Evolutionary conservation across 2,113 vertebrate genomes (phyloP).

Genomic region (Eulemur macaco): DNA sequence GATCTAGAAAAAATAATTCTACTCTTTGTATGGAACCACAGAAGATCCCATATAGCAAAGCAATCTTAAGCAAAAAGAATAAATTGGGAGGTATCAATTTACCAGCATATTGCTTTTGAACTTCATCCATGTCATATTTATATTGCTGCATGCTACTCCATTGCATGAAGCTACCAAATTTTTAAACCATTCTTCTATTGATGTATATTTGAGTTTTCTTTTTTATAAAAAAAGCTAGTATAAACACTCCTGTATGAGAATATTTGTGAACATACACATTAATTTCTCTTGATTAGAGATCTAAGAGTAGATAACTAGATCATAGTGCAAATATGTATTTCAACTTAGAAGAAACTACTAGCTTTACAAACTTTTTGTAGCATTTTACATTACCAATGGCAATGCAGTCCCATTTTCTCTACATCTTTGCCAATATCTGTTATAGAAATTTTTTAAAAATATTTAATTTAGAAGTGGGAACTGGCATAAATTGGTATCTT

Average conservation of each 20-base stretch:
- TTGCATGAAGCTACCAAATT: background rate
- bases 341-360: background rate
- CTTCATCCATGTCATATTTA: background rate
- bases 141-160: background rate
- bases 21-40: too few relatives aligned
- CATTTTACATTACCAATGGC: background rate
- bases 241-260: background rate
- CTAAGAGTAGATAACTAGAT: background rate
- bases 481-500: background rate
- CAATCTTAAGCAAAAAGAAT: too few relatives aligned
- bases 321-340: background rate
- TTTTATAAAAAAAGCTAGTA: background rate
- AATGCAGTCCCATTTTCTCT: background rate
- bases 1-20: too few relatives aligned
- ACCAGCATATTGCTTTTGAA: background rate
- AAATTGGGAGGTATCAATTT: too few relatives aligned
- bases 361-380: too few relatives aligned
- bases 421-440: background rate
- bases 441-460: background rate
- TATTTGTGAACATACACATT: background rate
- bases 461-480: background rate
- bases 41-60: too few relatives aligned
- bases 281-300: background rate
- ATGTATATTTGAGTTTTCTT: background rate
- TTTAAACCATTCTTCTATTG: background rate